phyloP scores from a whole-genome alignment of 2,797 vertebrate species.

The Carcharodon carcharias region DNA sequence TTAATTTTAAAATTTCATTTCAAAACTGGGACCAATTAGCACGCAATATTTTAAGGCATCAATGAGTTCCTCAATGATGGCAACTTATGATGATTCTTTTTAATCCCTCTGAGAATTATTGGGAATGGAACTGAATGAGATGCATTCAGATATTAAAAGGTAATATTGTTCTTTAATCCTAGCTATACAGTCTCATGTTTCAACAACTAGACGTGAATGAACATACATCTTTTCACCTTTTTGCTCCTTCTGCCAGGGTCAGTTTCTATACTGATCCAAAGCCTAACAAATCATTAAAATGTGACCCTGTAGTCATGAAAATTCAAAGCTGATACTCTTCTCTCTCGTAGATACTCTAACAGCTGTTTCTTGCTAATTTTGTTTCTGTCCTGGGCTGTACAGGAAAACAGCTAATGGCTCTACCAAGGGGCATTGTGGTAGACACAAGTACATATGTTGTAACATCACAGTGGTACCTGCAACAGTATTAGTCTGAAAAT shows the following conservation, averaged over 20 bases:
- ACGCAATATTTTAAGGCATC: neutral
- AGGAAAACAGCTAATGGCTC: neutral
- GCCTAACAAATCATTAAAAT: neutral
- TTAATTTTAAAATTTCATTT: too few relatives aligned
- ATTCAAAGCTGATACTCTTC: neutral
- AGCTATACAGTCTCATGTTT: neutral
- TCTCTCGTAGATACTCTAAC: neutral
- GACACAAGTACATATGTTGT: neutral
- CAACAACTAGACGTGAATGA: neutral
- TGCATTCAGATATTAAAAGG: neutral
- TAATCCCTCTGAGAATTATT: neutral
- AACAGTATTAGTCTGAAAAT: neutral
- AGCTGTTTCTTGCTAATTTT: neutral
- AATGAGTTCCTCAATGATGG: neutral
- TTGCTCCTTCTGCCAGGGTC: neutral
- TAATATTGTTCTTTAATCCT: neutral
- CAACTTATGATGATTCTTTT: neutral
- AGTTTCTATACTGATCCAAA: neutral
- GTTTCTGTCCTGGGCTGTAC: neutral
- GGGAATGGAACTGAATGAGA: neutral
- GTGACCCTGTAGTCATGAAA: neutral
- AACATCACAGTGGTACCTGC: neutral
- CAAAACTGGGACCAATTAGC: neutral
- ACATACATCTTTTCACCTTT: neutral
- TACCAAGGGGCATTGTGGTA: neutral